Evolutionary conservation across 1,140 invertebrate genomes (phyloP).

Genomic region (Globodera rostochiensis): DNA sequence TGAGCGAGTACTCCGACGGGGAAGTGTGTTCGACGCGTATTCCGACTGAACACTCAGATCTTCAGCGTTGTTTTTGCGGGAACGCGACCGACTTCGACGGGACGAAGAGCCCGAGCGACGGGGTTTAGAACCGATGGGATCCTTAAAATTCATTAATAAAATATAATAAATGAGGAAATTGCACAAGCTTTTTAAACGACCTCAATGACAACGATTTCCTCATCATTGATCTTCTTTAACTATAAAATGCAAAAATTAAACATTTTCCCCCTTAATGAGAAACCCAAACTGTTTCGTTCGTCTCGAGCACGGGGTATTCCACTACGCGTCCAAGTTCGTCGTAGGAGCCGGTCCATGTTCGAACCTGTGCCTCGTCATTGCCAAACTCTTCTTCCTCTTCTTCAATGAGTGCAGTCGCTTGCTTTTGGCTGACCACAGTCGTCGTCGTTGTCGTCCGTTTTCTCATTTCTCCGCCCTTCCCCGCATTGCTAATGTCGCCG

Average conservation of each 20-base stretch:
- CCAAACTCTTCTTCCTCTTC: slow-evolving; percentile 32
- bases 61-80: slow-evolving; percentile 21
- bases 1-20: slow-evolving; percentile 34
- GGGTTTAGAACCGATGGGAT: background rate
- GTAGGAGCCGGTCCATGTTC: slow-evolving; percentile 45
- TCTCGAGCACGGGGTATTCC: slow-evolving; percentile 24
- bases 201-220: slow-evolving; percentile 20
- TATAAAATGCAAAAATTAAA: slow-evolving; percentile 12
- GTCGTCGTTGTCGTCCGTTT: slow-evolving; percentile 7
- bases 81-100: slow-evolving; percentile 35
- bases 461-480: slow-evolving; percentile 26
- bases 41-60: background rate
- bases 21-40: slow-evolving; percentile 26
- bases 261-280: background rate
- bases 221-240: slow-evolving; percentile 9
- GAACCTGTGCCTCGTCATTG: slow-evolving; percentile 28
- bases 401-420: slow-evolving; percentile 16
- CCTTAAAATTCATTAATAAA: background rate
- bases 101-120: slow-evolving; percentile 13
- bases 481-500: slow-evolving; percentile 28
- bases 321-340: slow-evolving; percentile 34
- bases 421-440: background rate
- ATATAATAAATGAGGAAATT: background rate
- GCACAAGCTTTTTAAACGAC: background rate
- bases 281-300: background rate